Evolutionary conservation across 2,888 invertebrate species (phyloP).

Genomic region (Ceramica pisi): DNA sequence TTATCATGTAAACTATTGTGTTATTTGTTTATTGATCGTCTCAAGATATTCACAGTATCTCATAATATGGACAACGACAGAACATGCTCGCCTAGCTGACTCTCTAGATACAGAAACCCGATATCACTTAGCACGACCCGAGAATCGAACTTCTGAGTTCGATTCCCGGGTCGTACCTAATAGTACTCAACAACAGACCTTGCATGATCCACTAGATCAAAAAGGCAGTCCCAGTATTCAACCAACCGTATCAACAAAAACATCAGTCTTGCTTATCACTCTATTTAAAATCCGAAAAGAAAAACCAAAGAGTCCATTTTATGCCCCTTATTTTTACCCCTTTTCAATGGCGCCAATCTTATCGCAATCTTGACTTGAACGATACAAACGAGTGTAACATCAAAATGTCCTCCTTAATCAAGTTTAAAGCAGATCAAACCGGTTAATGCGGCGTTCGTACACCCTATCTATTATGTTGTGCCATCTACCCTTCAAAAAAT

Average conservation of each 20-base stretch:
- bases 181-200: neutral
- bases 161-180: too few species aligned
- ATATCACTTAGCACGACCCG: too few species aligned
- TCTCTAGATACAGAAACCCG: too few species aligned
- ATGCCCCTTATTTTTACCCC: constrained; percentile 19
- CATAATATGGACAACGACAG: too few species aligned
- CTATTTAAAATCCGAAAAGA: constrained; percentile 16
- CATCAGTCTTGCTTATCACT: constrained; percentile 1
- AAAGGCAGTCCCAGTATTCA: neutral
- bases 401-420: constrained; percentile 66
- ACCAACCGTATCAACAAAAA: constrained; percentile 6
- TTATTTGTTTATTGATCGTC: too few species aligned
- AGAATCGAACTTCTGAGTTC: too few species aligned
- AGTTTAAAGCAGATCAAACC: constrained; percentile 62
- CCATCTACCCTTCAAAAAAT: constrained; percentile 75
- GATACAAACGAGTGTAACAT: constrained; percentile 64
- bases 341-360: constrained; percentile 52
- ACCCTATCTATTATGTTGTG: constrained; percentile 61
- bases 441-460: constrained; percentile 62
- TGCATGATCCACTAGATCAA: neutral
- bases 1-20: too few species aligned
- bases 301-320: constrained; percentile 4
- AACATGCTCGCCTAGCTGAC: too few species aligned
- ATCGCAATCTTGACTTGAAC: constrained; percentile 61
- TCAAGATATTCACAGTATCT: too few species aligned